Base-by-base conservation (phyloP, 2,888 invertebrate genomes). In the Cylloceria caligata region DNA sequence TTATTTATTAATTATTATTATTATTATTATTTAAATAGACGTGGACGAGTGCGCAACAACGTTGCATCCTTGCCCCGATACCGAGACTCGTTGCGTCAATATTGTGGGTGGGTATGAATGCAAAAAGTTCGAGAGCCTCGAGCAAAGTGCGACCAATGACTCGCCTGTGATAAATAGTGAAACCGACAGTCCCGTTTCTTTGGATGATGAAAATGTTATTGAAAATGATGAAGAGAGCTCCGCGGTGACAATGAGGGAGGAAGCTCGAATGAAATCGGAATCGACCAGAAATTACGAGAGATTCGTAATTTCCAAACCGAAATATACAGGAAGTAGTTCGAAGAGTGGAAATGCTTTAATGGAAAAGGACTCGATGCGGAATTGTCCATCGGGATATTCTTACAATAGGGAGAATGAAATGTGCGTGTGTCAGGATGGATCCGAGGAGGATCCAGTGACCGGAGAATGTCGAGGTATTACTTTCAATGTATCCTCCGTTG, bases 91-190 rank as follows among this genome's bases (percentile, higher is more conserved):
- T 45, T 98, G 98, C 89, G 93, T 95, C 13, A 98, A 98, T 91
- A 96, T 96, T 0, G 94, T 95, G 16, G 98, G 98, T 0, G 95
- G 96, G 0, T 98, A 95, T 91, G 87, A 88, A 64, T 91, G 91
- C 67, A 84, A 57, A 60, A 65, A 79, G 34, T 21, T 73, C 9
- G 19, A 27, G 45, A 60, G 9, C 7, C 6, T 60, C 30, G 75
- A 74, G 21, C 16, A 67, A 39, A 42, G 2, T 4, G 21, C n/a
- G 24, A 57, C 57, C 13, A 71, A 27, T 30, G 65, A 13, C 11
- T 45, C 24, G 5, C n/a, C 36, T 4, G n/a, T n/a, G 0, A 3
- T 34, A 3, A 49, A 36, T 16, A 16, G 5, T 6, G 9, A 11
- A 7, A 24, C 24, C 16, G 21, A 30, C 34, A 76, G 5, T 24